Conservation (phyloP, 2,888 invertebrate genomes). For the Hypena proboscidalis region DNA sequence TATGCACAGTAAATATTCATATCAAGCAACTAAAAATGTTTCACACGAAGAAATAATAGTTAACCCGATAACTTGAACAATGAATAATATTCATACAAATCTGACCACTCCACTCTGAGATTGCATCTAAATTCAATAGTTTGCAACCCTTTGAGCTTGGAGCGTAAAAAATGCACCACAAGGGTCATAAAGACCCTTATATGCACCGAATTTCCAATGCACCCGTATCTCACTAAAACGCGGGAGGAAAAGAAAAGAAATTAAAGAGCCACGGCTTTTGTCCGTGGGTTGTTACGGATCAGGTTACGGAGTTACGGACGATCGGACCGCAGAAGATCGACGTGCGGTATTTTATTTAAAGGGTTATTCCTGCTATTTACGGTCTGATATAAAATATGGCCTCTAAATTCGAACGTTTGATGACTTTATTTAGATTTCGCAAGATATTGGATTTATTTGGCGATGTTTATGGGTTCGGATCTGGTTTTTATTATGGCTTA, state of each 20-base stretch:
- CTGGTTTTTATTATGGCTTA: too few relatives aligned
- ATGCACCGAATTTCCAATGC: constrained; percentile 26
- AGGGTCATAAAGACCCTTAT: constrained; percentile 38
- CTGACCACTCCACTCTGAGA: constrained; percentile 12
- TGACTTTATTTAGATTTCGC: constrained; percentile 15
- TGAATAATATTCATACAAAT: constrained; percentile 3
- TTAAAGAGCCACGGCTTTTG: constrained; percentile 27
- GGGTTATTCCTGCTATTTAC: constrained; percentile 20
- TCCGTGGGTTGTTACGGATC: constrained; percentile 28
- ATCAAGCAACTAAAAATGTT: background rate
- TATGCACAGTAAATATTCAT: background rate
- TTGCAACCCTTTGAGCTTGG: constrained; percentile 29
- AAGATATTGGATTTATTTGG: constrained; percentile 1
- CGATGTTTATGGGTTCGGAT: too few relatives aligned
- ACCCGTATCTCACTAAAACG: constrained; percentile 47
- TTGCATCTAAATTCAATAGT: constrained; percentile 27
- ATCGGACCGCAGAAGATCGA: constrained; percentile 12
- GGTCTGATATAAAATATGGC: constrained; percentile 8
- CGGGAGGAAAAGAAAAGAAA: constrained; percentile 26
- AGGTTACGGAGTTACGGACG: constrained; percentile 29
- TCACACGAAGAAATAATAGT: background rate
- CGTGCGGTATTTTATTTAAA: constrained; percentile 15
- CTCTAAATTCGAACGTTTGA: constrained; percentile 5
- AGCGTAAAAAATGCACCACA: constrained; percentile 39
- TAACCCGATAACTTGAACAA: background rate